Conservation (phyloP, 2,797 vertebrate species). For the Myioborus miniatus region DNA sequence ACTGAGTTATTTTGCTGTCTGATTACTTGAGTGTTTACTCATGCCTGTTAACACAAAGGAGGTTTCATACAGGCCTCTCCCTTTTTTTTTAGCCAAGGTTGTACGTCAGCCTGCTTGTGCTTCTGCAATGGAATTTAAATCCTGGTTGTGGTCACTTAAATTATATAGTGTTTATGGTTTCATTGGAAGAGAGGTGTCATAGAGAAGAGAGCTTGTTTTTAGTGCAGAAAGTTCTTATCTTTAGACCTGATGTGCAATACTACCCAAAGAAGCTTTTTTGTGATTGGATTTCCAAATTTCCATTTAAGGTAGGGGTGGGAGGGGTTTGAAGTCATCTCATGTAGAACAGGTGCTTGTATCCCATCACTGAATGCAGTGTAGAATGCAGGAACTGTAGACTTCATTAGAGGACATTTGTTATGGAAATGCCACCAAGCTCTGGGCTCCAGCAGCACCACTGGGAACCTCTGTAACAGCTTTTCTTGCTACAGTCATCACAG, state of each 20-base stretch:
- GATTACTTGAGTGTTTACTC: not conserved
- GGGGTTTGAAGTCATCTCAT: not conserved
- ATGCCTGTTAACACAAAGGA: not conserved
- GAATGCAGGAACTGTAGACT: not conserved
- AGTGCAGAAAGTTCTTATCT: not conserved
- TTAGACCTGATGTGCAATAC: not conserved
- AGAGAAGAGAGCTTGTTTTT: not conserved
- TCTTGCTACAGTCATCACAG: not conserved
- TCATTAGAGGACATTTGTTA: not conserved
- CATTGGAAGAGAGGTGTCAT: not conserved
- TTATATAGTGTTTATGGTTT: not conserved
- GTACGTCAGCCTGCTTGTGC: not conserved
- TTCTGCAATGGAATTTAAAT: not conserved
- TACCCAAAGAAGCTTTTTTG: not conserved
- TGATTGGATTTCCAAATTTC: not conserved
- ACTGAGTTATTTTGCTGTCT: not conserved
- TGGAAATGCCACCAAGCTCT: not conserved
- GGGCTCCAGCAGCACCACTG: not conserved
- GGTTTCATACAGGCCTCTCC: not conserved
- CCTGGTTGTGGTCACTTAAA: not conserved
- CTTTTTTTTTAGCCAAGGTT: not conserved
- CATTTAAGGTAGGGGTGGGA: not conserved
- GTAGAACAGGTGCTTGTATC: not conserved
- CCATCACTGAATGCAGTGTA: fast-evolving
- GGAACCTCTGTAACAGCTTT: not conserved